Percentiles rank a stretch among this genome's conserved stretches.
phyloP scores from a whole-genome alignment of 2,113 vertebrate species.

The Crotalus viridis region DNA sequence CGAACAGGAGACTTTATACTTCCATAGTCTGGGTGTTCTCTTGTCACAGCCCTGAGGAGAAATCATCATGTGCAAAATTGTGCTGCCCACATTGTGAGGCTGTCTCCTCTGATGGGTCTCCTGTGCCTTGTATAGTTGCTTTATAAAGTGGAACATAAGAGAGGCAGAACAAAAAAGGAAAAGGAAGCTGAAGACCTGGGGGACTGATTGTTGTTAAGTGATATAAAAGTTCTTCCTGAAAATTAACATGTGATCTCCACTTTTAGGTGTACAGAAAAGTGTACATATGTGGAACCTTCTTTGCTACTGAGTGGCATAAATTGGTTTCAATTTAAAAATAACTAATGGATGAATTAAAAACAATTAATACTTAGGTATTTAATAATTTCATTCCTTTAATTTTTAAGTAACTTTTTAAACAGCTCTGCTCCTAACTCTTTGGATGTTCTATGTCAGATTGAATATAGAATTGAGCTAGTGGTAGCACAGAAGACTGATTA shows the following conservation, averaged over 20 bases:
- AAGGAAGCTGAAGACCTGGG: background rate
- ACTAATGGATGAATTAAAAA: background rate
- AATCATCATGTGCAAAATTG: background rate
- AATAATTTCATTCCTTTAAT: background rate
- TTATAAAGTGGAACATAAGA: background rate
- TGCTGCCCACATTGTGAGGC: background rate
- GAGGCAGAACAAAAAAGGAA: background rate
- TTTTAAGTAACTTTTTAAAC: background rate
- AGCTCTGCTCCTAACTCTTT: background rate
- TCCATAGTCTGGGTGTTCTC: background rate
- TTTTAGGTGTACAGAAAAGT: background rate
- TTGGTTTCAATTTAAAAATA: background rate
- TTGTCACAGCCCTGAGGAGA: background rate
- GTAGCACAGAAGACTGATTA: background rate
- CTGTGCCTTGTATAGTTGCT: background rate
- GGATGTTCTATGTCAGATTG: background rate
- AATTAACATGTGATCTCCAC: background rate
- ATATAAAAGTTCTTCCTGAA: background rate
- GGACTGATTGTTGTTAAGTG: background rate
- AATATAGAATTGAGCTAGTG: background rate
- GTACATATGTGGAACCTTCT: background rate
- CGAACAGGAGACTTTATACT: background rate
- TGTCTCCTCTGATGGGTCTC: background rate
- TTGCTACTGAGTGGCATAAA: background rate
- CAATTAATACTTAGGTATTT: background rate